A percentile compares a stretch with the other conserved stretches of the same genome.
Conservation (phyloP, 2,797 vertebrate genomes). For the Labroides dimidiatus region DNA sequence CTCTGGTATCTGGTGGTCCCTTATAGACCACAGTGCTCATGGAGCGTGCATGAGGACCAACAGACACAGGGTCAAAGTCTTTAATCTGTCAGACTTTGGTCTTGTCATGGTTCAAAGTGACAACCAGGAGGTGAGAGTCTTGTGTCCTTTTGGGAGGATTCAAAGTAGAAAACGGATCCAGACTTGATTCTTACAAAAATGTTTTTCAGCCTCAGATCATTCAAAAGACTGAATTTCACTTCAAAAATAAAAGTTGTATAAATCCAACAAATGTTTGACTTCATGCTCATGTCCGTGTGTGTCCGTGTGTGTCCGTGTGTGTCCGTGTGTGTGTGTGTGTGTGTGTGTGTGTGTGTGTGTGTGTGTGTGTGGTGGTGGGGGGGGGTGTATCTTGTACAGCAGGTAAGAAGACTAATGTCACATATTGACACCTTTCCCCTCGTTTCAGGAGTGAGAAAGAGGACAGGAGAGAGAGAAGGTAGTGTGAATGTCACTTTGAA, state of each 20-base stretch:
- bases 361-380: background rate
- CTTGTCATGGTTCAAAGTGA: no score
- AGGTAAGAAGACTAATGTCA: slow-evolving; percentile 90
- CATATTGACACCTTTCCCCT: slow-evolving; percentile 86
- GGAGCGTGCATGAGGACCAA: no score
- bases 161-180: no score
- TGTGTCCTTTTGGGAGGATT: no score
- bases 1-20: no score
- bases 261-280: background rate
- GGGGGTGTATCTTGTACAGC: slow-evolving; percentile 68
- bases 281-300: background rate
- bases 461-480: slow-evolving; percentile 76
- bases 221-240: slow-evolving; percentile 6
- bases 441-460: slow-evolving; percentile 62
- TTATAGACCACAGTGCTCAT: no score
- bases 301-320: no score
- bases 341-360: slow-evolving; percentile 26
- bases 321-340: background rate
- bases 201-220: no score
- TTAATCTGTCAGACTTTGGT: no score
- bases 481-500: slow-evolving; percentile 91
- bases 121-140: no score
- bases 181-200: no score
- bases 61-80: no score
- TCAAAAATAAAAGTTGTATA: slow-evolving; percentile 3